A percentile compares a stretch with the other conserved stretches of the same genome.
phyloP scores from a whole-genome alignment of 2,888 invertebrate genomes.

The Calliopum simillimum region DNA sequence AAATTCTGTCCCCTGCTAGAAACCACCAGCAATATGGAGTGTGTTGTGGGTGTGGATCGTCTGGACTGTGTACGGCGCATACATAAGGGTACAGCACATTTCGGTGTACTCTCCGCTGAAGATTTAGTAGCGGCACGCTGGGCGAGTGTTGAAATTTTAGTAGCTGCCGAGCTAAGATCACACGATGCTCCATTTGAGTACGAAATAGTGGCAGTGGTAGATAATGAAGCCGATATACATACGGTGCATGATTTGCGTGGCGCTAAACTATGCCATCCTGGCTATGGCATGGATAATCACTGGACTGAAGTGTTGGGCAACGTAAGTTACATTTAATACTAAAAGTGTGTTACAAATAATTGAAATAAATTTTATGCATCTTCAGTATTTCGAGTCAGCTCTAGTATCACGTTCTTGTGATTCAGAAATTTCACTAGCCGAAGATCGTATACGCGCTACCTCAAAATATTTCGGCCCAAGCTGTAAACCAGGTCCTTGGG shows the following conservation, averaged over 20 bases:
- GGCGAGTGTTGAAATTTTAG: constrained; percentile 75
- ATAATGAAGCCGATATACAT: constrained; percentile 72
- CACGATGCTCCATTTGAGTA: constrained; percentile 71
- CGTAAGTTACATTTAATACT: constrained; percentile 68
- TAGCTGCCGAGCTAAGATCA: constrained; percentile 77
- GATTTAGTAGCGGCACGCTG: constrained; percentile 82
- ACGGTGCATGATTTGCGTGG: constrained; percentile 74
- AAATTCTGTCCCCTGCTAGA: constrained; percentile 76
- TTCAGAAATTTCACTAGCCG: constrained; percentile 75
- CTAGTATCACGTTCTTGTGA: constrained; percentile 80
- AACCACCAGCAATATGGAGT: constrained; percentile 74
- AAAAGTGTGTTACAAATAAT: not conserved
- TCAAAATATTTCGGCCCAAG: constrained; percentile 81
- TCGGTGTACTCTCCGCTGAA: constrained; percentile 86
- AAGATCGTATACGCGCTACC: constrained; percentile 81
- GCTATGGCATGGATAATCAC: constrained; percentile 78
- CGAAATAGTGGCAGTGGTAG: constrained; percentile 76
- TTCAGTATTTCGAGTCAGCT: constrained; percentile 80
- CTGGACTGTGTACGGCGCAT: constrained; percentile 85
- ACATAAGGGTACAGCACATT: constrained; percentile 82
- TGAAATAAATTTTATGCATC: constrained; percentile 37
- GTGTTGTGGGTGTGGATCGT: constrained; percentile 80
- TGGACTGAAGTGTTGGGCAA: constrained; percentile 82
- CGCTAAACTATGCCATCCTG: constrained; percentile 85
- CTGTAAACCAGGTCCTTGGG: constrained; percentile 90